Evolutionary conservation across 2,888 invertebrate species (phyloP).

Genomic region (Nymphalis urticae): DNA sequence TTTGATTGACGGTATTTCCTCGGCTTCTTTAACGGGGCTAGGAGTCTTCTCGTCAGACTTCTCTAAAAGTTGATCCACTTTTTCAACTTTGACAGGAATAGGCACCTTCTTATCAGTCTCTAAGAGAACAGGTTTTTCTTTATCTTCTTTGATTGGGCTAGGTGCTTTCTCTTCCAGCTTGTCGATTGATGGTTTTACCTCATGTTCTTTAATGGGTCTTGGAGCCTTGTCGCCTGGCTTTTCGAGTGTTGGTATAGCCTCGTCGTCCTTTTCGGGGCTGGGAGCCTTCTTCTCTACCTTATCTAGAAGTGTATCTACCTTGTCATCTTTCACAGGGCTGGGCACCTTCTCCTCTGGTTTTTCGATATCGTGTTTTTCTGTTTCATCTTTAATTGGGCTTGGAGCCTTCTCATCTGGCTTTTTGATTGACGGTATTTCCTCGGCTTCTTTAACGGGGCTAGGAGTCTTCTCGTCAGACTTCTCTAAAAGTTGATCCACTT

Average conservation of each 20-base stretch:
- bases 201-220: conserved; percentile 18
- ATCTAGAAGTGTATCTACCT: no score
- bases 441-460: conserved; percentile 20
- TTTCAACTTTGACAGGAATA: conserved; percentile 17
- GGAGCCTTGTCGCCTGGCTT: conserved; percentile 8
- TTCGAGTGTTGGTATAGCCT: no score
- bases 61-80: background rate
- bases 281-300: background rate
- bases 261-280: background rate
- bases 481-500: background rate
- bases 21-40: conserved; percentile 13
- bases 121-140: background rate
- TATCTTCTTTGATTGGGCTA: conserved; percentile 1
- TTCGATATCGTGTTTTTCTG: background rate
- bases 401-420: conserved; percentile 5
- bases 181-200: background rate
- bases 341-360: conserved; percentile 26
- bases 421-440: conserved; percentile 9
- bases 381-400: conserved; percentile 13
- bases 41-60: conserved; percentile 15
- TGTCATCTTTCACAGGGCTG: conserved; percentile 16
- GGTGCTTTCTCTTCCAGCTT: background rate
- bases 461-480: conserved; percentile 24
- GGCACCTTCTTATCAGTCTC: conserved; percentile 15
- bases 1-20: conserved; percentile 22